phyloP scores from a whole-genome alignment of 2,113 vertebrate genomes.

The Calonectris borealis region DNA sequence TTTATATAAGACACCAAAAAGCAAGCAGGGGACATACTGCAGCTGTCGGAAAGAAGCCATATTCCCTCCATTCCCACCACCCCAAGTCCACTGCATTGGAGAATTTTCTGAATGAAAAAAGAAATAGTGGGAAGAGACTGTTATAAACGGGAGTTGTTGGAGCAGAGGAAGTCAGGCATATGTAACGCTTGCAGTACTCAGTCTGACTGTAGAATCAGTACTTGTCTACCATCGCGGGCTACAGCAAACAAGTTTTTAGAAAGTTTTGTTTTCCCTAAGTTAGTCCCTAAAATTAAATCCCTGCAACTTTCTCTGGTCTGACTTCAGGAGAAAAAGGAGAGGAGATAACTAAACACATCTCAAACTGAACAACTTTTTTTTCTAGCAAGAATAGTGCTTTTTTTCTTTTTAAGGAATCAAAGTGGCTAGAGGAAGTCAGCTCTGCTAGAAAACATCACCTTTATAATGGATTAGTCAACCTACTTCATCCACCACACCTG shows the following conservation, averaged over 20 bases:
- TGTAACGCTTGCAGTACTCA: not conserved
- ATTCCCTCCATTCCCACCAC: not conserved
- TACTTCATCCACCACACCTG: not conserved
- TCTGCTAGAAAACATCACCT: not conserved
- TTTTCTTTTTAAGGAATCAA: not conserved
- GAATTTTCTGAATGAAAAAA: not conserved
- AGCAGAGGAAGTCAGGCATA: fast-evolving
- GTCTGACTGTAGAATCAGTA: not conserved
- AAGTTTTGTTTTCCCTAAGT: not conserved
- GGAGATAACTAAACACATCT: not conserved
- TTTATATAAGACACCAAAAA: not conserved
- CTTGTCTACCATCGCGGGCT: not conserved
- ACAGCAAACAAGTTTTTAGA: not conserved
- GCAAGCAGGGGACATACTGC: not conserved
- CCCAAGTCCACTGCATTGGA: not conserved
- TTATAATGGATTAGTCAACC: not conserved
- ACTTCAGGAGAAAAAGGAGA: not conserved
- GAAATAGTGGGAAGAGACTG: not conserved
- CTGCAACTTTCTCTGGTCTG: not conserved
- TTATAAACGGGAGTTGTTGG: not conserved
- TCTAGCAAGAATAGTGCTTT: not conserved
- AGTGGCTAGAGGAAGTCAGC: too few relatives aligned
- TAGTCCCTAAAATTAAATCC: not conserved
- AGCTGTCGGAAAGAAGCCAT: not conserved
- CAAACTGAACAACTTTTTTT: not conserved